phyloP scores from a whole-genome alignment of 2,797 vertebrate species.

The Urophycis tenuis region DNA sequence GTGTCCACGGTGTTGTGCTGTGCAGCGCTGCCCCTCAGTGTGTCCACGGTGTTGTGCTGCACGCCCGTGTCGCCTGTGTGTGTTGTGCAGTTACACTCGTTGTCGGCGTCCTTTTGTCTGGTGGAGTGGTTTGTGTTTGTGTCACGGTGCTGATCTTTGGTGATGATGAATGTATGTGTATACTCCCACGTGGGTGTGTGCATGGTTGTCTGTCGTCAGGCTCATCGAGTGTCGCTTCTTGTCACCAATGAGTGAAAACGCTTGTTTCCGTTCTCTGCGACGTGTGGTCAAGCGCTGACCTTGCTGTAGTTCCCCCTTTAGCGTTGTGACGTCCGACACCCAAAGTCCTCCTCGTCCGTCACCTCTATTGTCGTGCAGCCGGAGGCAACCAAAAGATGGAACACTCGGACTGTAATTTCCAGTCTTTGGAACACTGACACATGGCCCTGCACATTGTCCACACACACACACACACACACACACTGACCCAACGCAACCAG shows the following conservation, averaged over 20 bases:
- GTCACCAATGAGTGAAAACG: neutral
- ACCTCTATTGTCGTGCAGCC: slow-evolving; percentile 28
- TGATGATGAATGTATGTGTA: neutral
- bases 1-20: too few relatives aligned
- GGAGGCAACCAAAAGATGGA: slow-evolving; percentile 18
- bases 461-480: slow-evolving; percentile 10
- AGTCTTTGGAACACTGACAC: slow-evolving; percentile 32
- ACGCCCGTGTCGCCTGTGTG: neutral
- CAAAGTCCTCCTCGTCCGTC: slow-evolving; percentile 13
- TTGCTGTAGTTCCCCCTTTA: neutral
- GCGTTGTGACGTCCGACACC: neutral
- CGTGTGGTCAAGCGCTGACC: neutral
- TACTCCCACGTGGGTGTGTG: too few relatives aligned
- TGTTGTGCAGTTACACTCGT: neutral
- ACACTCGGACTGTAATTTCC: slow-evolving; percentile 12
- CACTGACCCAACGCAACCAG: slow-evolving; percentile 3
- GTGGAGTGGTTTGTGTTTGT: neutral
- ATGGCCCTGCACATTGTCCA: slow-evolving; percentile 30
- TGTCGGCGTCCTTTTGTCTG: neutral
- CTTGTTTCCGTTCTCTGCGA: neutral
- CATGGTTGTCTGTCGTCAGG: neutral
- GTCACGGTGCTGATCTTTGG: neutral
- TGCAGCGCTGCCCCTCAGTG: neutral
- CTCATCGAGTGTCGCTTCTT: neutral
- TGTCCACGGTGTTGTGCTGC: neutral